A percentile compares a stretch with the other conserved stretches of the same genome.
These are phyloP conservation scores for Torymus texanus DNA, from an alignment of 2,888 invertebrate genomes.

Conservation along the genomic window DNA sequence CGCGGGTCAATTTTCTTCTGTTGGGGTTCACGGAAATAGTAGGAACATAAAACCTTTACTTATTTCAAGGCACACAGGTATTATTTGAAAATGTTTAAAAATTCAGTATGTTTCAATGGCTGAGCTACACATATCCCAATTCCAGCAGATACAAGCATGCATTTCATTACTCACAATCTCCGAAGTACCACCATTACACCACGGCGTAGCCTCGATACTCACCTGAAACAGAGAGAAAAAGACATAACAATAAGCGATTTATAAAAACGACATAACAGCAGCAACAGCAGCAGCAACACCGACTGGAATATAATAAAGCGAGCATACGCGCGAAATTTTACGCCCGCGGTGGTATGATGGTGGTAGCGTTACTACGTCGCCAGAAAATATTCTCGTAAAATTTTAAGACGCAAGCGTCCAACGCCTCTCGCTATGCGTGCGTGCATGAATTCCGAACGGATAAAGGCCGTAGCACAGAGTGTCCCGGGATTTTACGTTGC, in stretches of 20 bases:
- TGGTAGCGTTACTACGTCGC: constrained; percentile 56
- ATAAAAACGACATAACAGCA: constrained; percentile 54
- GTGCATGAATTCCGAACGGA: constrained; percentile 61
- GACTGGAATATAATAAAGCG: constrained; percentile 21
- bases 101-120: too few relatives aligned
- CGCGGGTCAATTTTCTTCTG: too few relatives aligned
- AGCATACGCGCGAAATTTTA: constrained; percentile 22
- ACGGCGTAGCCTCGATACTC: constrained; percentile 43
- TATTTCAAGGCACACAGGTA: too few relatives aligned
- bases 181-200: background rate
- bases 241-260: too few relatives aligned
- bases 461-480: constrained; percentile 50
- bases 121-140: too few relatives aligned
- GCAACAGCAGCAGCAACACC: background rate
- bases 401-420: constrained; percentile 60
- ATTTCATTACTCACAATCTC: background rate
- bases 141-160: too few relatives aligned
- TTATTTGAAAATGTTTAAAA: too few relatives aligned
- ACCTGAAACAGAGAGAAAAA: constrained; percentile 61
- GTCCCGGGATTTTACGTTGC: too few relatives aligned
- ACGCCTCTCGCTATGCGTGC: constrained; percentile 34
- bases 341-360: constrained; percentile 45
- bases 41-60: too few relatives aligned
- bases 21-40: too few relatives aligned
- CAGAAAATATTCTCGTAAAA: constrained; percentile 63